Evolutionary conservation across 2,113 vertebrate species (phyloP), one percentile per base, ranked within the genome.

Genomic region (Phodopus roborovskii): DNA sequence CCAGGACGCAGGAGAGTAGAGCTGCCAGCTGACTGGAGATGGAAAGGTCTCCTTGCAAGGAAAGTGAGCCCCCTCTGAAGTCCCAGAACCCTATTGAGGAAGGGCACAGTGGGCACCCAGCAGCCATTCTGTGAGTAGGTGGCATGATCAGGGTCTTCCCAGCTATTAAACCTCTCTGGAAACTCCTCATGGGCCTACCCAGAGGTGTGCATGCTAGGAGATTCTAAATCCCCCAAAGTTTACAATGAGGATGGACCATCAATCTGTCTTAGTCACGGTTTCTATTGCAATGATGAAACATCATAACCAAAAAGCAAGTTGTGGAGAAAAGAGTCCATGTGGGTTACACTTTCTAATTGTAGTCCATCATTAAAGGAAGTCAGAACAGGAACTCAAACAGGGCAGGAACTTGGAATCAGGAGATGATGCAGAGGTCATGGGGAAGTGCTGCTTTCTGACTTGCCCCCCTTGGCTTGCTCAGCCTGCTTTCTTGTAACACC

Each of bases 31-130:
- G 75, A 42, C 56, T 39, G 8, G 20, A 60, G 33, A 16, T 24
- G 5, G 6, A 12, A 12, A 53, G 56, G 36, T 74, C 13, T 50
- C 20, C 0, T 1, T 26, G 22, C 2, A 5, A 73, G 22, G 16
- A 50, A 20, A 20, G 45, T 66, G 26, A 86, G 39, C 42, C 7
- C 39, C 39, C 60, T 66, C 83, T 48, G 39, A 62, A 5, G 22
- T 62, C 39, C 85, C 26, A 20, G 48, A 28, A 22, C 1, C 73
- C 28, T 48, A 3, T 7, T 24, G 48, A 28, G 28, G 26, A 60
- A 26, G n/a, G 50, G 68, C 48, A 56, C 48, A 88, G 7, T 11
- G 33, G 17, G 5, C 39, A 84, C 20, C 50, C 0, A 0, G 8
- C 39, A 73, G 17, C 53, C 45, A 9, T 30, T 81, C 15, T 81